A percentile compares a stretch with the other conserved stretches of the same genome.
Conservation (phyloP, 2,797 vertebrate species). For the Sphenodon punctatus region DNA sequence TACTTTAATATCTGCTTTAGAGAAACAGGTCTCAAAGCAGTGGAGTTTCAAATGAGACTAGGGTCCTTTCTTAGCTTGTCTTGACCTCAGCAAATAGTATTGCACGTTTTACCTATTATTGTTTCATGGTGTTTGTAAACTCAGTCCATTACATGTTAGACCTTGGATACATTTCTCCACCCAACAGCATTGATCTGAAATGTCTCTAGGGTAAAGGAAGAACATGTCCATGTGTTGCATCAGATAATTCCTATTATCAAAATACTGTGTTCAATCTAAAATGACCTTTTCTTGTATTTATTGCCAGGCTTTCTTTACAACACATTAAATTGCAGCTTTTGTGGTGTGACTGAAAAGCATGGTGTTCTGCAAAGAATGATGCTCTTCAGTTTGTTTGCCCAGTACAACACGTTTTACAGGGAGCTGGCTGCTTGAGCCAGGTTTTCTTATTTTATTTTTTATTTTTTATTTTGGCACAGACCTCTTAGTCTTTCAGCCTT, state of each 20-base stretch:
- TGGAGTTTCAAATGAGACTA: neutral
- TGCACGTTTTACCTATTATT: neutral
- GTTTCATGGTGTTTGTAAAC: neutral
- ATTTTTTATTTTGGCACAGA: neutral
- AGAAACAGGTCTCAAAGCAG: neutral
- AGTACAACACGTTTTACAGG: slow-evolving; percentile 4
- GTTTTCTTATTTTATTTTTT: neutral
- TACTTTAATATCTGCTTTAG: neutral
- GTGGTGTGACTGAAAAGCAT: slow-evolving; percentile 35
- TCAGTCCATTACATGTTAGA: slow-evolving; percentile 9
- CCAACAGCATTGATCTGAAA: slow-evolving; percentile 43
- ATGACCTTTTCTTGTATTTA: slow-evolving; percentile 69
- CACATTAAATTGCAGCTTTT: slow-evolving; percentile 57
- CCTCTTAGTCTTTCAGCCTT: neutral
- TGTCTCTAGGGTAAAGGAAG: slow-evolving; percentile 37
- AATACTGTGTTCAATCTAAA: slow-evolving; percentile 68
- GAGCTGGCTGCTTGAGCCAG: slow-evolving; percentile 20
- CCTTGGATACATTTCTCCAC: slow-evolving; percentile 23
- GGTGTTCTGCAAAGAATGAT: slow-evolving; percentile 16
- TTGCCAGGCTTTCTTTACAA: slow-evolving; percentile 50
- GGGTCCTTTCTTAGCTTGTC: neutral
- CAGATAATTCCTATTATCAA: slow-evolving; percentile 64
- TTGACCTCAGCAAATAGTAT: neutral
- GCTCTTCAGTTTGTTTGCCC: slow-evolving; percentile 53
- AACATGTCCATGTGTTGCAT: slow-evolving; percentile 37